Conservation (phyloP, 1,140 invertebrate genomes). For the Anoplolepis gracilipes region DNA sequence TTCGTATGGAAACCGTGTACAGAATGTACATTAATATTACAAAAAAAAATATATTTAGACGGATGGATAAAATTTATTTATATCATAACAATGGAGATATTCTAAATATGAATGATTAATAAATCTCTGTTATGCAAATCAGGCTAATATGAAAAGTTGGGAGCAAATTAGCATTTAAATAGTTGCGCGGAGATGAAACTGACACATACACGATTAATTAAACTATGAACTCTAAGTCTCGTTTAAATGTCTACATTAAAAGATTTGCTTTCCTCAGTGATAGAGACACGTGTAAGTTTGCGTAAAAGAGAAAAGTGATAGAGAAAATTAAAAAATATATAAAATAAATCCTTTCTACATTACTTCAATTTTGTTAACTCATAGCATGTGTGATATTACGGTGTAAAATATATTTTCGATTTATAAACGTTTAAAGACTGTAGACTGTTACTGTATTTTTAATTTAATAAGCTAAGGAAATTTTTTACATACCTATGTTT, state of each 20-base stretch:
- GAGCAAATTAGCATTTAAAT: conserved; percentile 44
- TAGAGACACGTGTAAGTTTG: not conserved
- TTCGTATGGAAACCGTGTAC: not conserved
- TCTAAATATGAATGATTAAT: conserved; percentile 15
- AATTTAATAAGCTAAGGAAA: not conserved
- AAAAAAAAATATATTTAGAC: not conserved
- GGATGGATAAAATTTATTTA: conserved; percentile 23
- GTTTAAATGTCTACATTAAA: not conserved
- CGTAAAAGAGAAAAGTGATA: too few species aligned
- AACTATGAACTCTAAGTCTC: conserved; percentile 3
- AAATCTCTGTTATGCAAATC: conserved; percentile 14
- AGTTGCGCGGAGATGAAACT: not conserved
- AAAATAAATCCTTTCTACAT: not conserved
- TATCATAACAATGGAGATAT: conserved; percentile 3
- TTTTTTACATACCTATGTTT: too few species aligned
- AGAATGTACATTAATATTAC: not conserved
- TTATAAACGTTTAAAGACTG: not conserved
- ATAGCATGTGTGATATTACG: not conserved
- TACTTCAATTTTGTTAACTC: not conserved
- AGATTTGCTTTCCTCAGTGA: not conserved
- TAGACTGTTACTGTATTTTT: not conserved
- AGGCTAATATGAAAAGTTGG: conserved; percentile 2
- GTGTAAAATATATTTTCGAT: not conserved
- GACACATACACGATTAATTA: conserved; percentile 31
- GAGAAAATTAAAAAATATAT: too few species aligned